Base-by-base conservation (phyloP, 2,113 vertebrate species). In the Spea multiplicata region DNA sequence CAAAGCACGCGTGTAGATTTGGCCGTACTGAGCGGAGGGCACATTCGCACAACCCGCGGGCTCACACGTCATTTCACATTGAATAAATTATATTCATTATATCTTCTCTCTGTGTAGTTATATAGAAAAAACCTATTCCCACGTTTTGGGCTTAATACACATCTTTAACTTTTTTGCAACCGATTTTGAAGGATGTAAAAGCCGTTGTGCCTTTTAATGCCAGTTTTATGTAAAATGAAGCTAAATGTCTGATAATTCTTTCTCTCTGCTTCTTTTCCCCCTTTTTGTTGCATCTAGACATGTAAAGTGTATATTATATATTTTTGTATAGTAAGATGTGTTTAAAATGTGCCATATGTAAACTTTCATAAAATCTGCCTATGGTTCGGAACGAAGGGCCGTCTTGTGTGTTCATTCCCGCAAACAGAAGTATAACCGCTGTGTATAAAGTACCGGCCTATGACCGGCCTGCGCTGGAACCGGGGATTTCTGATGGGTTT, bases 91-190 rank as follows among this genome's bases (percentile, higher is more conserved):
- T 30, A 30, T 30, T 30, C 1, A 30, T 30, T 30, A 30, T 30
- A 30, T 30, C 30, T 1, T 30, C 30, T 30, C 30, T 30, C 30
- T 30, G 66, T 71, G 66, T 77, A 68, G 66, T 67, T 78, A 59
- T 78, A 78, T 68, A 78, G 57, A 71, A 64, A 78, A 62, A 66
- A n/a, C 52, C 59, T 45, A 13, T 50, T 73, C 47, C 53, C 78
- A 55, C 49, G 30, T 68, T 66, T 4, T 73, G 1, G 0, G 8
- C 16, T 16, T 47, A 66, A 62, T 70, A 70, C 71, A 78, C 17
- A 78, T 71, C 71, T n/a, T n/a, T 71, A 71, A 78, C 30, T 78
- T 78, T 78, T 77, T 77, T 53, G 55, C 64, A 77, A 76, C 10
- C 10, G 30, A 16, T 68, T 30, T 57, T 47, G 53, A 52, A 71